Conservation (phyloP, 1,140 invertebrate species). For the Melitaea cinxia region DNA sequence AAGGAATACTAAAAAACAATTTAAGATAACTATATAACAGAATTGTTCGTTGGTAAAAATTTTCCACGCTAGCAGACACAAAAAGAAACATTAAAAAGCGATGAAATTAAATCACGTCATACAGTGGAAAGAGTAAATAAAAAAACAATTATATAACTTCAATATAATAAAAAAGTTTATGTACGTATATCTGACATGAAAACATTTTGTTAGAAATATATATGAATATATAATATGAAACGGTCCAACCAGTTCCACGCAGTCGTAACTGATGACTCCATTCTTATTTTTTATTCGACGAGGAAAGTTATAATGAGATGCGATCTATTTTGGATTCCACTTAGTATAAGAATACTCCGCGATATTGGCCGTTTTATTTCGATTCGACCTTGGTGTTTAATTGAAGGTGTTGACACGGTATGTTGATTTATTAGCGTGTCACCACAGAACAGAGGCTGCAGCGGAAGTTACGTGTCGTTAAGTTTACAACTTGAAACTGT, state of each 20-base stretch:
- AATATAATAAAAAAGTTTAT: neutral
- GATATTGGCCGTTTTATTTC: constrained; percentile 53
- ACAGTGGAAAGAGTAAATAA: neutral
- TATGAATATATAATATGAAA: constrained; percentile 6
- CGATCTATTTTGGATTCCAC: constrained; percentile 70
- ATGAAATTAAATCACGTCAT: neutral
- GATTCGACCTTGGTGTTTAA: constrained; percentile 69
- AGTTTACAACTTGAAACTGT: no score
- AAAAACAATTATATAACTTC: neutral
- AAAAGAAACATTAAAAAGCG: no score
- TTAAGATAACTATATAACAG: no score
- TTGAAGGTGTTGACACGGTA: constrained; percentile 76
- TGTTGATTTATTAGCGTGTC: constrained; percentile 67
- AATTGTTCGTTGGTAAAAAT: no score
- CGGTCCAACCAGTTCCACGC: constrained; percentile 40
- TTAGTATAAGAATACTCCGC: constrained; percentile 67
- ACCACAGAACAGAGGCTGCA: constrained; percentile 23
- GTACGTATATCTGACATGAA: neutral
- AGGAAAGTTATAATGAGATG: constrained; percentile 73
- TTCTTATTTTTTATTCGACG: constrained; percentile 71
- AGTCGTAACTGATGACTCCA: constrained; percentile 68
- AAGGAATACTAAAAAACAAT: no score
- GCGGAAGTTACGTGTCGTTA: neutral
- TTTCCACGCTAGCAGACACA: no score
- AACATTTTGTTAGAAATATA: neutral